Evolutionary conservation across 2,888 invertebrate species (phyloP).

Genomic region (Cephus spinipes): DNA sequence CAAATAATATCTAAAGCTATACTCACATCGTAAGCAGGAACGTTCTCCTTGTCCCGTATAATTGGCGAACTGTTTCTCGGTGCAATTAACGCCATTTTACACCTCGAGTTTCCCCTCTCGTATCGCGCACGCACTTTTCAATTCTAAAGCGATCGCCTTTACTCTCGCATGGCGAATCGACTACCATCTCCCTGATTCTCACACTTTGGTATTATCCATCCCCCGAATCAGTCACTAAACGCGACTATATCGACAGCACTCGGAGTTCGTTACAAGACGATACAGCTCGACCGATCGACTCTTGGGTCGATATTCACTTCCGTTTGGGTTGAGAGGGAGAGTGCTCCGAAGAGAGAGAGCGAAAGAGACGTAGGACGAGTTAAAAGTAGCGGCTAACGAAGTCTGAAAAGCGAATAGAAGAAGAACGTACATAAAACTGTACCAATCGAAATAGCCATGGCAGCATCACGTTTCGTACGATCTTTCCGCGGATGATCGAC

Average conservation of each 20-base stretch:
- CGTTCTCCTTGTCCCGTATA: constrained; percentile 75
- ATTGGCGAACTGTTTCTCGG: constrained; percentile 76
- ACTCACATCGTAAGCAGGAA: constrained; percentile 77
- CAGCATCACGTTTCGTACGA: background rate
- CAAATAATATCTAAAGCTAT: constrained; percentile 21
- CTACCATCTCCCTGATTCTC: background rate
- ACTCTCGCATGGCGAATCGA: background rate
- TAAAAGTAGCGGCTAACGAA: background rate
- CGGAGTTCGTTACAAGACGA: background rate
- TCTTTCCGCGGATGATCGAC: background rate
- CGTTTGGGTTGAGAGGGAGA: background rate
- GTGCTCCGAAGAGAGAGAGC: background rate
- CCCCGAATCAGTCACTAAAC: background rate
- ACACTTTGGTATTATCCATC: background rate
- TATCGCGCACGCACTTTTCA: background rate
- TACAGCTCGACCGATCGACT: background rate
- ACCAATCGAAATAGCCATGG: background rate
- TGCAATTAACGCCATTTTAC: constrained; percentile 66
- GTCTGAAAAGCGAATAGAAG: background rate
- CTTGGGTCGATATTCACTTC: background rate
- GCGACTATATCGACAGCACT: background rate
- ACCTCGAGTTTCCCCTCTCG: background rate
- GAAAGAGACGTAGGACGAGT: background rate
- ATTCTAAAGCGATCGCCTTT: background rate
- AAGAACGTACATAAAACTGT: background rate